Evolutionary conservation across 2,888 invertebrate species (phyloP).

Genomic region (Synanthedon andrenaeformis): DNA sequence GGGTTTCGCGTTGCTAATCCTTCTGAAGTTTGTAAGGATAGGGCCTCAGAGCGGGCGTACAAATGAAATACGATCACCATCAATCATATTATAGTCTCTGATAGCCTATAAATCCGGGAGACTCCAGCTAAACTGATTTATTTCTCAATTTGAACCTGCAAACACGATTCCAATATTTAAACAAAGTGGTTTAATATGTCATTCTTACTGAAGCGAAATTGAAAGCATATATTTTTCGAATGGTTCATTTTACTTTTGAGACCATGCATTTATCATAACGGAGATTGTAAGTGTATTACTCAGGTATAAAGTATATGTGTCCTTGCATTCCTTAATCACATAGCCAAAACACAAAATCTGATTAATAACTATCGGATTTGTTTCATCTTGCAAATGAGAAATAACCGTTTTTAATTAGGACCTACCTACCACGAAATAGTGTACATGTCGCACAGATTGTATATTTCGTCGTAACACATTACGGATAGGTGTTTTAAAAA

Average conservation of each 20-base stretch:
- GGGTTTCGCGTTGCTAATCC: not conserved
- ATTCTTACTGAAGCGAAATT: not conserved
- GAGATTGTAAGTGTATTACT: no score
- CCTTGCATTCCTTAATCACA: no score
- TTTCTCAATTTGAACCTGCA: slow-evolving; percentile 13
- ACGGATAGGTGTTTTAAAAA: no score
- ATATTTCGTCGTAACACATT: no score
- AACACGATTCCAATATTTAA: slow-evolving; percentile 7
- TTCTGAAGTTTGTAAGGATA: not conserved
- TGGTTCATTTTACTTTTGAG: not conserved
- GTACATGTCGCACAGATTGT: no score
- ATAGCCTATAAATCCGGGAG: slow-evolving; percentile 17
- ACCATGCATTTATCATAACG: no score
- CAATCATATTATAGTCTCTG: slow-evolving; percentile 17
- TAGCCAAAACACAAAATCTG: no score
- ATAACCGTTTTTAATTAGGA: no score
- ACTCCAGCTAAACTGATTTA: slow-evolving; percentile 21
- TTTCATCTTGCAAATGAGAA: no score
- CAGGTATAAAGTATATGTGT: no score
- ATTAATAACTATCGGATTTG: no score
- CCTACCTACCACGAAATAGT: no score
- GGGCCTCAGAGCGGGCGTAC: not conserved
- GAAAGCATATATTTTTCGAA: not conserved
- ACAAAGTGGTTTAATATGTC: not conserved
- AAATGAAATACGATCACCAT: slow-evolving; percentile 22